Evolutionary conservation across 2,113 vertebrate species (phyloP).

Genomic region (Halichoeres trimaculatus): DNA sequence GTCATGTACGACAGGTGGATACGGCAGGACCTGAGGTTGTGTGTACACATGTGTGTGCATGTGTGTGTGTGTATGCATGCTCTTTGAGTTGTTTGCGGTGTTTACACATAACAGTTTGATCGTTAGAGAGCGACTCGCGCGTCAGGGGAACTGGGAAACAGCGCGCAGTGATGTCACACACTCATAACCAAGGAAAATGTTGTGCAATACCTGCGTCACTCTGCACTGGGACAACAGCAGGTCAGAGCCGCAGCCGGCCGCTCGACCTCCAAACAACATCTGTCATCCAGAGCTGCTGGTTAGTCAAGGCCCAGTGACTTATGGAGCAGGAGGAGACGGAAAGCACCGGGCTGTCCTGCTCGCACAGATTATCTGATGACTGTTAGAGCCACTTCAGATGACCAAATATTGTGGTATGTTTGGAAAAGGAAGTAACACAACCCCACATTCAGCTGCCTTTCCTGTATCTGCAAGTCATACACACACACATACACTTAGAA

Average conservation of each 20-base stretch:
- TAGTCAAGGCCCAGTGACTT: constrained; percentile 57
- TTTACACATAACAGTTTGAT: constrained; percentile 78
- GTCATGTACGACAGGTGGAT: constrained; percentile 65
- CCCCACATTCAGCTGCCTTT: constrained; percentile 30
- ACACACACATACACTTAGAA: constrained; percentile 9
- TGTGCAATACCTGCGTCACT: constrained; percentile 73
- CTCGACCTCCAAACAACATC: constrained; percentile 69
- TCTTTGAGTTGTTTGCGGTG: constrained; percentile 50
- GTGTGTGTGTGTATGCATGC: not conserved
- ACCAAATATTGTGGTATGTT: constrained; percentile 68
- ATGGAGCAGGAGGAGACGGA: constrained; percentile 50
- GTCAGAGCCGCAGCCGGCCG: constrained; percentile 42
- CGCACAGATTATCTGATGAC: constrained; percentile 44
- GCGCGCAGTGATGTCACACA: constrained; percentile 73
- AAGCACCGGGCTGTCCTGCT: constrained; percentile 61
- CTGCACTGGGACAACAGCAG: constrained; percentile 60
- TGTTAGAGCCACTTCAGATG: constrained; percentile 59
- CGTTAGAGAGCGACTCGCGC: constrained; percentile 43
- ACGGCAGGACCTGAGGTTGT: constrained; percentile 41
- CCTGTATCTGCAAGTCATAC: constrained; percentile 8
- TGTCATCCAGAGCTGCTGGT: constrained; percentile 52
- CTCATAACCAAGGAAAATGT: constrained; percentile 72
- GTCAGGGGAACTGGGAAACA: constrained; percentile 55
- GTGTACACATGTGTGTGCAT: constrained; percentile 27
- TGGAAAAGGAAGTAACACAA: constrained; percentile 51